phyloP scores from a whole-genome alignment of 64 coral and sea anemone species.

The Montipora sp. region DNA sequence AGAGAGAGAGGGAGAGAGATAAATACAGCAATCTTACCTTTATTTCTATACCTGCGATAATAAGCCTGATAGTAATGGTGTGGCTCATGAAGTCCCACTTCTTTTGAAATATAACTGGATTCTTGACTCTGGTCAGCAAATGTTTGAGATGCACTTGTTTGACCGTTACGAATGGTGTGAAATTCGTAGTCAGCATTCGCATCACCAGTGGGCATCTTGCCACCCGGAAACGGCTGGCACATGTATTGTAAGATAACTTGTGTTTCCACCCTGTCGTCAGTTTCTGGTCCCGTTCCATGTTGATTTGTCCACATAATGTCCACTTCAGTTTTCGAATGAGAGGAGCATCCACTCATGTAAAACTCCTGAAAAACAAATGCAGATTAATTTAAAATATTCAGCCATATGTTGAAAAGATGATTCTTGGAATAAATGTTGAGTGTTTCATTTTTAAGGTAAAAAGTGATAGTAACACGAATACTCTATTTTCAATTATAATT shows the following conservation, averaged over 20 bases:
- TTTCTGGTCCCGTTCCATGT: background rate
- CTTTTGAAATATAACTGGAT: background rate
- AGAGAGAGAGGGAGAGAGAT: background rate
- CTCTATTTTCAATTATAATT: too few relatives aligned
- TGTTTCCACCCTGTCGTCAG: slow-evolving; percentile 9
- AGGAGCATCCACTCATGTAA: slow-evolving; percentile 13
- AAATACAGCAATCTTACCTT: background rate
- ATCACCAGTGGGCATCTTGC: background rate
- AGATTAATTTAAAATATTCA: background rate
- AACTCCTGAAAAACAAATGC: slow-evolving; percentile 6
- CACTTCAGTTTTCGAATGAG: background rate
- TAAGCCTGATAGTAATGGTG: slow-evolving; percentile 30
- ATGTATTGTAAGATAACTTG: slow-evolving; percentile 35
- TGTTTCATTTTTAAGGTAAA: background rate
- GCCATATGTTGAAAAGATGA: background rate
- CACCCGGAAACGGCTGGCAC: slow-evolving; percentile 7
- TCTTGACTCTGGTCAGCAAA: background rate
- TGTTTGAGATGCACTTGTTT: background rate
- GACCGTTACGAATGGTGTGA: slow-evolving; percentile 14
- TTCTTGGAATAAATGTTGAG: background rate
- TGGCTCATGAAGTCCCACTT: slow-evolving; percentile 2
- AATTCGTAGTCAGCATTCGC: background rate
- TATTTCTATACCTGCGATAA: slow-evolving; percentile 2
- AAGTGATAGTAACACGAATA: too few relatives aligned
- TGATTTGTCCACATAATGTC: background rate